These are phyloP conservation scores for Elgaria multicarinata DNA, from an alignment of 2,113 vertebrate genomes.

Conservation along the genomic window DNA sequence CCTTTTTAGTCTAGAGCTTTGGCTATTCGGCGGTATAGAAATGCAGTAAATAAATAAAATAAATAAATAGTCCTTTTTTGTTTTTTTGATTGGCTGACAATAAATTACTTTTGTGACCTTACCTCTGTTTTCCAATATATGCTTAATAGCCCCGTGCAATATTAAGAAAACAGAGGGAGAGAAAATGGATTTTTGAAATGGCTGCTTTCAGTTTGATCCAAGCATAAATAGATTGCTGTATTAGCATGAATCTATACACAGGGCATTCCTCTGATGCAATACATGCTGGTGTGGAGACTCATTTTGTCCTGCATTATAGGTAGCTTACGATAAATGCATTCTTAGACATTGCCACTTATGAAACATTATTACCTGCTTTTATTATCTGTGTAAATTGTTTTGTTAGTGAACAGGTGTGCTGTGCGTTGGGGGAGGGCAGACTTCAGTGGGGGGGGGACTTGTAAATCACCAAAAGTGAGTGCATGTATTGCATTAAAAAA, in stretches of 20 bases:
- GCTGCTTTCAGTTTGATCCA: slow-evolving; percentile 26
- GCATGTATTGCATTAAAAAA: no score
- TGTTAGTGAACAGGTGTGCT: not conserved
- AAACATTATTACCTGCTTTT: not conserved
- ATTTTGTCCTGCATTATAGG: not conserved
- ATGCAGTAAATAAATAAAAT: no score
- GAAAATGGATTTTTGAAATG: slow-evolving; percentile 23
- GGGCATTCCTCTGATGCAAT: slow-evolving; percentile 6
- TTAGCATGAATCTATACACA: not conserved
- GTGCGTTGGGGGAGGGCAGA: no score
- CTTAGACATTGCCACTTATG: not conserved
- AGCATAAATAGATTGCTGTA: slow-evolving; percentile 12
- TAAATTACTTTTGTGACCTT: slow-evolving; percentile 48
- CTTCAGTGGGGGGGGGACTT: no score
- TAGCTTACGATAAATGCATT: not conserved
- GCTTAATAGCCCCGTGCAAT: slow-evolving; percentile 36
- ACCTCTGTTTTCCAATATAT: slow-evolving; percentile 17
- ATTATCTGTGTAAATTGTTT: not conserved
- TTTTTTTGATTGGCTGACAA: slow-evolving; percentile 51
- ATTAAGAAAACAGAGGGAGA: slow-evolving; percentile 21
- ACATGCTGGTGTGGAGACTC: not conserved
- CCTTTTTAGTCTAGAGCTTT: slow-evolving; percentile 27
- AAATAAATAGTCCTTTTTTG: no score
- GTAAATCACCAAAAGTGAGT: no score
- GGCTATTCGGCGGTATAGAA: no score